Conservation (phyloP, 2,113 vertebrate genomes). For the Pelvicachromis taeniatus region DNA sequence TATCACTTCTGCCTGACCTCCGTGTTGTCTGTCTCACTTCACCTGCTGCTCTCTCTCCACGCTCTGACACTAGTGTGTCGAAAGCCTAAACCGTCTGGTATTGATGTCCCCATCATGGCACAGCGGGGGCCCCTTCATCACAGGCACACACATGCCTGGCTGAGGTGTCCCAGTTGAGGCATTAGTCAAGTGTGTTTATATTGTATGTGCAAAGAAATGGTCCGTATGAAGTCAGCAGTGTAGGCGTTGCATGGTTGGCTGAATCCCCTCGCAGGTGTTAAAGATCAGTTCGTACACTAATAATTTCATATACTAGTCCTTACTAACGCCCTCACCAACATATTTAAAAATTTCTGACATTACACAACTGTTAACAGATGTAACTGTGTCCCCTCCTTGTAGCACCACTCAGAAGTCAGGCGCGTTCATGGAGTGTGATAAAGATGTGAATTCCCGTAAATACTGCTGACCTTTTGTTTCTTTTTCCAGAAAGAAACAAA, state of each 20-base stretch:
- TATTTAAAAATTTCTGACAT: constrained; percentile 11
- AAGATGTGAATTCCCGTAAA: constrained; percentile 36
- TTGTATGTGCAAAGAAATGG: not conserved
- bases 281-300: constrained; percentile 58
- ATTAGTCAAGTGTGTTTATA: constrained; percentile 34
- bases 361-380: constrained; percentile 27
- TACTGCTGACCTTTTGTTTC: constrained; percentile 51
- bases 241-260: not conserved
- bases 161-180: constrained; percentile 57
- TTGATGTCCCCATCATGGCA: constrained; percentile 69
- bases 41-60: constrained; percentile 62
- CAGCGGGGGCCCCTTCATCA: constrained; percentile 69
- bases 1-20: constrained; percentile 5
- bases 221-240: constrained; percentile 21
- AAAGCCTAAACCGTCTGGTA: constrained; percentile 64
- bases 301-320: constrained; percentile 37
- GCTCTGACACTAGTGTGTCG: constrained; percentile 48
- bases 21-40: constrained; percentile 38
- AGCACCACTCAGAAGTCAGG: not conserved
- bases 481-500: not conserved
- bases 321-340: constrained; percentile 3
- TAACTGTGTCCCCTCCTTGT: not conserved
- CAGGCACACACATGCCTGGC: constrained; percentile 41
- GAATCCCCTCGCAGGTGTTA: constrained; percentile 46
- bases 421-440: not conserved